Evolutionary conservation across 2,797 vertebrate genomes (phyloP).

Genomic region (Peromyscus melanophrys): DNA sequence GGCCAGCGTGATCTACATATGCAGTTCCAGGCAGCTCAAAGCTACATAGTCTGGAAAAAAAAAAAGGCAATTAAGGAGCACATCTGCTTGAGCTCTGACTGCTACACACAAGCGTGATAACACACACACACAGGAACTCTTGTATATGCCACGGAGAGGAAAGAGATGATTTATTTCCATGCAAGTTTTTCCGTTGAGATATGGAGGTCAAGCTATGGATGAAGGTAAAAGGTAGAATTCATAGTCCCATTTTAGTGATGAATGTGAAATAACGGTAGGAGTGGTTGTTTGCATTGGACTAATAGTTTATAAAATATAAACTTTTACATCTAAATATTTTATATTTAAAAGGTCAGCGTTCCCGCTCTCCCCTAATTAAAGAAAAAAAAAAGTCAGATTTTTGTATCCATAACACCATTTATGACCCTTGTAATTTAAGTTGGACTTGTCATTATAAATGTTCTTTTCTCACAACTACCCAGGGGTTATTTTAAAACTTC

Average conservation of each 20-base stretch:
- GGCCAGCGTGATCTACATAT: neutral
- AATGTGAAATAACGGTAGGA: neutral
- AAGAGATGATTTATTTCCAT: neutral
- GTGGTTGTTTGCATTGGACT: neutral
- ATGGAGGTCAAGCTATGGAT: neutral
- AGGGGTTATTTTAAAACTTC: conserved; percentile 36
- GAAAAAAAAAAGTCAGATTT: too few relatives aligned
- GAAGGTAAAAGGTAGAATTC: neutral
- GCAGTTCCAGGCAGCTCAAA: neutral
- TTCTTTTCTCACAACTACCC: conserved; percentile 70
- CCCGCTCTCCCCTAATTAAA: too few relatives aligned
- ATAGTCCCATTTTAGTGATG: neutral
- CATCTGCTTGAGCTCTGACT: neutral
- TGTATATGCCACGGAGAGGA: neutral
- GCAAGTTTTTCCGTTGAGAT: neutral
- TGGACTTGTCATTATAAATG: conserved; percentile 58
- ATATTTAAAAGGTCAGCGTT: conserved; percentile 35
- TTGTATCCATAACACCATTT: conserved; percentile 47
- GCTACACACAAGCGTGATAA: too few relatives aligned
- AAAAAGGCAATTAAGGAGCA: neutral
- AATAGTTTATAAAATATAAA: conserved; percentile 30
- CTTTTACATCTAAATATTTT: conserved; percentile 50
- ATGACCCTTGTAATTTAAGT: conserved; percentile 59
- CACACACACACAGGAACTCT: neutral
- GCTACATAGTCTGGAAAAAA: neutral